A percentile compares a stretch with the other conserved stretches of the same genome.
These are phyloP conservation scores for Mirza zaza DNA, from an alignment of 2,113 vertebrate genomes.

Conservation along the genomic window DNA sequence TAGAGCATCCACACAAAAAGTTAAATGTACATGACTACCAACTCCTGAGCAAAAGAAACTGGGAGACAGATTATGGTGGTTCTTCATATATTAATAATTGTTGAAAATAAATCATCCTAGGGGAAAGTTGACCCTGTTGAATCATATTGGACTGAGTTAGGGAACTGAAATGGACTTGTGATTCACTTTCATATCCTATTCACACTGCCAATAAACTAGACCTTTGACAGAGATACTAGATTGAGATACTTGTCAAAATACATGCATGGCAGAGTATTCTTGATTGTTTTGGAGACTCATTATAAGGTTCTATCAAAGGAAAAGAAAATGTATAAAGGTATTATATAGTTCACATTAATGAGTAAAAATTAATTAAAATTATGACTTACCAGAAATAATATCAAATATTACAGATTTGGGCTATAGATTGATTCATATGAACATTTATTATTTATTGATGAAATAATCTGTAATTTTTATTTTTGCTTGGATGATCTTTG, in stretches of 20 bases:
- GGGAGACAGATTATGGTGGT: background rate
- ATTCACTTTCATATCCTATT: background rate
- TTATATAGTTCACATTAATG: background rate
- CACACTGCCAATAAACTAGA: background rate
- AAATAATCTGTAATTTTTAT: background rate
- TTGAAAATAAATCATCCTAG: background rate
- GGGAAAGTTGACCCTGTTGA: background rate
- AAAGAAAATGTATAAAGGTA: background rate
- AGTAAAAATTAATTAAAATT: background rate
- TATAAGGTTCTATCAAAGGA: background rate
- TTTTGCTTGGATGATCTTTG: background rate
- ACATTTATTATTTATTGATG: background rate
- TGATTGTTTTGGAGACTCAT: background rate
- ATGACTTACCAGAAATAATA: background rate
- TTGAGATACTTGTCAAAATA: background rate
- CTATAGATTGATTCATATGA: background rate
- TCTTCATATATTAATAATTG: background rate
- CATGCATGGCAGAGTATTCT: background rate
- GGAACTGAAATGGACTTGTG: background rate
- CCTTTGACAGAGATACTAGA: background rate
- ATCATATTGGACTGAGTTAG: background rate
- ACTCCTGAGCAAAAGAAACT: background rate
- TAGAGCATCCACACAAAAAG: background rate
- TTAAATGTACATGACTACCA: background rate
- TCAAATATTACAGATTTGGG: background rate